Percentiles rank a stretch among this genome's conserved stretches.
Conservation (phyloP, 2,113 vertebrate genomes). For the Clupea harengus region DNA sequence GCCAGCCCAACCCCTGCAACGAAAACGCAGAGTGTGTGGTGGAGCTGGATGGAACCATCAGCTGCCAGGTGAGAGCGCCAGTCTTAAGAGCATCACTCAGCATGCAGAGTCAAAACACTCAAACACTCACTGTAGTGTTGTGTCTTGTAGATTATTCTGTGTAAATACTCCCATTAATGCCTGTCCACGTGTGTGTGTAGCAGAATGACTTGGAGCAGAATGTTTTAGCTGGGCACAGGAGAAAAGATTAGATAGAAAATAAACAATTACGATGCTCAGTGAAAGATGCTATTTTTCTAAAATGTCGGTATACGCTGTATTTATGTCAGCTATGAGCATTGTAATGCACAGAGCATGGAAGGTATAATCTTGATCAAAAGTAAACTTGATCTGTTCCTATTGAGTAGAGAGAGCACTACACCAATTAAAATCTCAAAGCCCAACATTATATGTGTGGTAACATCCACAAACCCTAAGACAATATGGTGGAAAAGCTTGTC, state of each 20-base stretch:
- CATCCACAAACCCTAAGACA: not conserved
- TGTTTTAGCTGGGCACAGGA: too few relatives aligned
- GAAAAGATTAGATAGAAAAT: too few relatives aligned
- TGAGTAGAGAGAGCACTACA: too few relatives aligned
- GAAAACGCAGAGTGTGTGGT: slow-evolving; percentile 81
- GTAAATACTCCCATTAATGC: too few relatives aligned
- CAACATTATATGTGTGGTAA: not conserved
- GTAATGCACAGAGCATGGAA: not conserved
- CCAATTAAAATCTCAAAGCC: too few relatives aligned
- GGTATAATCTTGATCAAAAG: not conserved
- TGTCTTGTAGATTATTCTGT: not conserved
- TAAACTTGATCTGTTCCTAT: too few relatives aligned
- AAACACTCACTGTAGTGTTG: not conserved
- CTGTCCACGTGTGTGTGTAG: not conserved
- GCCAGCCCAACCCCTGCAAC: slow-evolving; percentile 84
- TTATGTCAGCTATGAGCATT: not conserved
- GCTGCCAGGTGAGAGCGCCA: slow-evolving; percentile 78
- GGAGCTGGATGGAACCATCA: slow-evolving; percentile 81
- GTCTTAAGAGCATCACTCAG: not conserved
- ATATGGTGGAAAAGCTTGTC: not conserved
- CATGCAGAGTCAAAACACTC: not conserved
- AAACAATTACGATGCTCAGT: too few relatives aligned
- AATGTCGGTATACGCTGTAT: not conserved
- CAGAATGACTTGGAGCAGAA: not conserved
- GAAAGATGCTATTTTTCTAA: not conserved